A percentile compares a stretch with the other conserved stretches of the same genome.
phyloP scores from a whole-genome alignment of 2,888 invertebrate genomes.

The Coleophora deauratella region DNA sequence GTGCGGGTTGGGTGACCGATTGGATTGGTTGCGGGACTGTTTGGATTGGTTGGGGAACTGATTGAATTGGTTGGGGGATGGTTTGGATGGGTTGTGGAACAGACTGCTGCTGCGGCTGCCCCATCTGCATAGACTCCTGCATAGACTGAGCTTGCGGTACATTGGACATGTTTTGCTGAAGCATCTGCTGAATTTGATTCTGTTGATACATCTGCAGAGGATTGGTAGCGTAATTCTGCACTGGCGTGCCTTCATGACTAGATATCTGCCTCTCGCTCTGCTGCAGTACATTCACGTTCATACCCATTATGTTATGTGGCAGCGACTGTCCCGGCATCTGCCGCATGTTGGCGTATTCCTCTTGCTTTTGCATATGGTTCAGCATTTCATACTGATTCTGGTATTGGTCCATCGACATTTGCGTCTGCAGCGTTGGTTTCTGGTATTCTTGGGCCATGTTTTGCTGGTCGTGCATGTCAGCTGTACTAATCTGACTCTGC shows the following conservation, averaged over 20 bases:
- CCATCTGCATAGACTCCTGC: constrained; percentile 3
- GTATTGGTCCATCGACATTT: constrained; percentile 59
- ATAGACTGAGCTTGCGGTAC: neutral
- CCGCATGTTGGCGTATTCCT: constrained; percentile 45
- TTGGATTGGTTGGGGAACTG: constrained; percentile 16
- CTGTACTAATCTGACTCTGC: constrained; percentile 56
- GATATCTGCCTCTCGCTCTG: constrained; percentile 66
- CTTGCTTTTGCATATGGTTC: constrained; percentile 41
- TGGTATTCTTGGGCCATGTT: constrained; percentile 42
- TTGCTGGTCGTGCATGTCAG: constrained; percentile 49
- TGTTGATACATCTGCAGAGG: constrained; percentile 64
- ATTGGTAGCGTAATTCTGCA: constrained; percentile 62
- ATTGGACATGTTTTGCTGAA: constrained; percentile 30
- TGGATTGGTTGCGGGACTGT: constrained; percentile 19
- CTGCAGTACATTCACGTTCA: constrained; percentile 50
- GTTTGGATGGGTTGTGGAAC: constrained; percentile 18
- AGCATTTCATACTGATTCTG: constrained; percentile 43
- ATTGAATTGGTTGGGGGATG: constrained; percentile 17
- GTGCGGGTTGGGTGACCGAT: constrained; percentile 8
- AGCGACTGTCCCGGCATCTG: constrained; percentile 61
- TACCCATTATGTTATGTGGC: constrained; percentile 56
- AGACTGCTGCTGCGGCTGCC: constrained; percentile 16
- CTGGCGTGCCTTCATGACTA: constrained; percentile 69
- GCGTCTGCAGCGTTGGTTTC: constrained; percentile 44
- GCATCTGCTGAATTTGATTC: constrained; percentile 36